Evolutionary conservation across 2,113 vertebrate genomes (phyloP), one percentile per base, ranked within the genome.

Genomic region (Perognathus longimembris): DNA sequence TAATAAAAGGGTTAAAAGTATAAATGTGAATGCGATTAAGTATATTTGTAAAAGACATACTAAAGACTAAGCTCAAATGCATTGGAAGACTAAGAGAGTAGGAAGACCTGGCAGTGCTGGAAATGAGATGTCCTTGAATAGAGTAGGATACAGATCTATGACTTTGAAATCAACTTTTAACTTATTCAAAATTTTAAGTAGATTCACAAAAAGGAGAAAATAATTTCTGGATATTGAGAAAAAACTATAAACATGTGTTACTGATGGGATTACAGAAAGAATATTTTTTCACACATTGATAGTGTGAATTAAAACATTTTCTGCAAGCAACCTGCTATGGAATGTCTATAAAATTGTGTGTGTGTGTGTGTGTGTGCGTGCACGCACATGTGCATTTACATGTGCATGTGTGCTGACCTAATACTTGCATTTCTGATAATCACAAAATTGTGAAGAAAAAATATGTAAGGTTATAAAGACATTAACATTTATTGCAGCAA

Each of bases 261-360:
- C 73, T 93, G 73, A 94, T 40, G 77, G 67, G 5, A 40, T 89
- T 83, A 59, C 26, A 77, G 83, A 94, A 93, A 89, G 64, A 94
- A 17, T 95, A 91, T 96, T 96, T 96, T 94, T 78, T 97, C 91
- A 93, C 71, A 96, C 92, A 61, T 80, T 64, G 30, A 40, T 93
- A 36, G 83, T 96, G 73, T 96, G 94, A 96, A 93, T 93, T 93
- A 94, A 96, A 96, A 97, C 88, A 95, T 71, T 79, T 95, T 94
- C 93, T 63, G 40, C 88, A 96, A 92, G 40, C 76, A 94, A 89
- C 67, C 63, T 94, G 67, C 61, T 50, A 94, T 45, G 34, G 2
- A 92, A 69, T 92, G 70, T 74, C 74, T 94, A 75, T 90, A 84
- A 94, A 95, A 96, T 79, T 79, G 42, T 79, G 32, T 59, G 42